A percentile compares a stretch with the other conserved stretches of the same genome.
Evolutionary conservation across 2,113 vertebrate genomes (phyloP).

Genomic region (Bothrops jararaca): DNA sequence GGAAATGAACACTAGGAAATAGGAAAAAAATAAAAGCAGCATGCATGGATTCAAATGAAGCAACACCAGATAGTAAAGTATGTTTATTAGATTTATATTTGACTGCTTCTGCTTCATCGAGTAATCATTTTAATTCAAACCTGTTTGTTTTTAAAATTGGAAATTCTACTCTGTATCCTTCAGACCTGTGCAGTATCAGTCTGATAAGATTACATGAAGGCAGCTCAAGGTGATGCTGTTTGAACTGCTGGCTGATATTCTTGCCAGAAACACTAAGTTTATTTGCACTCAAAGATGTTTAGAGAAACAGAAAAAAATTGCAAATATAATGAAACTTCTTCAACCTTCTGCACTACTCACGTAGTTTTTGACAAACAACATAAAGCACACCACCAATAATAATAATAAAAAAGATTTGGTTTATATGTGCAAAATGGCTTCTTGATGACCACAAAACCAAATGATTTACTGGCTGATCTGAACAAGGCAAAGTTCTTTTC

Average conservation of each 20-base stretch:
- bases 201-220: not conserved
- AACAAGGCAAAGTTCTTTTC: not conserved
- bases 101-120: not conserved
- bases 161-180: not conserved
- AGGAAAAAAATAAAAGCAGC: not conserved
- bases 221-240: not conserved
- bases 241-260: constrained; percentile 7
- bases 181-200: not conserved
- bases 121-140: not conserved
- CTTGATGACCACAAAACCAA: not conserved
- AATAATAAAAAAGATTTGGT: not conserved
- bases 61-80: not conserved
- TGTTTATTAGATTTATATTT: not conserved
- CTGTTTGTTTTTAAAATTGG: not conserved
- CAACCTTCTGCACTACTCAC: not conserved
- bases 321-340: not conserved
- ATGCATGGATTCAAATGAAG: not conserved
- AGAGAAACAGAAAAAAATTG: not conserved
- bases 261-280: not conserved
- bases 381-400: not conserved
- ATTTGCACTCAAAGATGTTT: not conserved
- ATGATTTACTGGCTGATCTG: not conserved
- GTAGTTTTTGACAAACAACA: not conserved
- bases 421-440: not conserved
- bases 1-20: not conserved